These are phyloP conservation scores for Amazona vittata DNA, from an alignment of 2,113 vertebrate species.

Conservation along the genomic window DNA sequence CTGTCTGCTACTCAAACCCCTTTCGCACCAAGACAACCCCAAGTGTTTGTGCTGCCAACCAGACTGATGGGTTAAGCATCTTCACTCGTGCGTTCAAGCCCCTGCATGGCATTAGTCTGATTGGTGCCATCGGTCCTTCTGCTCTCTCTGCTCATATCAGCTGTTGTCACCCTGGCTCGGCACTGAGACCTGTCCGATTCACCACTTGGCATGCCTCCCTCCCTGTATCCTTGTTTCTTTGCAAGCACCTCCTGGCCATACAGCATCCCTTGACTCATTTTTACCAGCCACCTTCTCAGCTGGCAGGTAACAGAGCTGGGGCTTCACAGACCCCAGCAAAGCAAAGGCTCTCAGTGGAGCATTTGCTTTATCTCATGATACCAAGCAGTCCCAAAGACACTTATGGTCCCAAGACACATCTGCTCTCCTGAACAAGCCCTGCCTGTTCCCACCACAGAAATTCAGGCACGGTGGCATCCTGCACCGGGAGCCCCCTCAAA, in stretches of 20 bases:
- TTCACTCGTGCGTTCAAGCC: neutral
- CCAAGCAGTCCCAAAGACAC: neutral
- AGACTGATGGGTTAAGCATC: neutral
- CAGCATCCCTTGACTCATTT: neutral
- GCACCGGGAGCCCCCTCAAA: neutral
- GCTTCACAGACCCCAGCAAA: neutral
- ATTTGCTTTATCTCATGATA: neutral
- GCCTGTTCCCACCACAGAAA: accelerated
- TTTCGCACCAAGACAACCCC: neutral
- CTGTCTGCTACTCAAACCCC: neutral
- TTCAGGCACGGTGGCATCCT: neutral
- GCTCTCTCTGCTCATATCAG: neutral
- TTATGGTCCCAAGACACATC: neutral
- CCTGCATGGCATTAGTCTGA: neutral
- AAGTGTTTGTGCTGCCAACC: neutral
- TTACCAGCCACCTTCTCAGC: neutral
- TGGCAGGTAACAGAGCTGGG: neutral
- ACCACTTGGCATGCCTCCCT: neutral
- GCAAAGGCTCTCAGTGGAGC: neutral
- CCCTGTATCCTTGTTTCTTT: neutral
- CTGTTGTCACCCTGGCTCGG: neutral
- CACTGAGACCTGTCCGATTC: neutral
- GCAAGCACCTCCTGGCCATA: neutral
- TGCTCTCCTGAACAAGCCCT: neutral
- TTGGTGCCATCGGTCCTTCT: neutral